Percentiles rank a stretch among this genome's conserved stretches.
phyloP scores from a whole-genome alignment of 2,888 invertebrate genomes.

The Drosophila incognita region DNA sequence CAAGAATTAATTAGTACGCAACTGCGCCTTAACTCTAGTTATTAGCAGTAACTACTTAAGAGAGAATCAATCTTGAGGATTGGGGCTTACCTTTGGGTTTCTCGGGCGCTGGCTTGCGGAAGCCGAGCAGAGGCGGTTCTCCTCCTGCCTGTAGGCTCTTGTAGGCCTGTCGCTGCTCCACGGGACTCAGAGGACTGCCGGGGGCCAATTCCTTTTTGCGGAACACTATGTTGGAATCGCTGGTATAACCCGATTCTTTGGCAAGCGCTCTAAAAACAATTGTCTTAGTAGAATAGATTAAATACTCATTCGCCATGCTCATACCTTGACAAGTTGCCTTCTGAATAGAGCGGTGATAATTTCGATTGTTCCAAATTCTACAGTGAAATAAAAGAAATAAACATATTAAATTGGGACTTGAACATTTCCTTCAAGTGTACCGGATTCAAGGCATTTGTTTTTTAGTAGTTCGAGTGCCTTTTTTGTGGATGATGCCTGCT shows the following conservation, averaged over 20 bases:
- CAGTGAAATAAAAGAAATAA: slow-evolving; percentile 82
- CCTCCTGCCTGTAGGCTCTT: slow-evolving; percentile 96
- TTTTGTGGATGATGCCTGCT: slow-evolving; percentile 57
- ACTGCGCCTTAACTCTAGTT: slow-evolving; percentile 30
- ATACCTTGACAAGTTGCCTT: slow-evolving; percentile 93
- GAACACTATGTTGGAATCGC: slow-evolving; percentile 95
- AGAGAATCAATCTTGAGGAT: neutral
- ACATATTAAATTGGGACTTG: slow-evolving; percentile 1
- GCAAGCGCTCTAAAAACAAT: slow-evolving; percentile 89
- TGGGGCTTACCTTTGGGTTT: slow-evolving; percentile 89
- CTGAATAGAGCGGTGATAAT: slow-evolving; percentile 88
- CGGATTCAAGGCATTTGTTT: neutral
- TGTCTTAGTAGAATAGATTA: neutral
- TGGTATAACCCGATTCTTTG: slow-evolving; percentile 96
- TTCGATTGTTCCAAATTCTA: slow-evolving; percentile 91
- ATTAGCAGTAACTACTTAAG: slow-evolving; percentile 17
- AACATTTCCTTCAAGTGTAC: neutral
- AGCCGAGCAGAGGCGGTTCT: slow-evolving; percentile 96
- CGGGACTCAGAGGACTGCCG: slow-evolving; percentile 89
- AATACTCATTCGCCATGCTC: neutral
- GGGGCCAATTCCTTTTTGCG: slow-evolving; percentile 90
- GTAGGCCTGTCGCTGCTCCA: slow-evolving; percentile 94
- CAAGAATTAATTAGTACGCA: slow-evolving; percentile 54
- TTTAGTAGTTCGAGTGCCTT: slow-evolving; percentile 64
- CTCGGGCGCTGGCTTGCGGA: slow-evolving; percentile 95